Base-by-base conservation (phyloP, 1,140 invertebrate genomes). In the Microplitis demolitor region DNA sequence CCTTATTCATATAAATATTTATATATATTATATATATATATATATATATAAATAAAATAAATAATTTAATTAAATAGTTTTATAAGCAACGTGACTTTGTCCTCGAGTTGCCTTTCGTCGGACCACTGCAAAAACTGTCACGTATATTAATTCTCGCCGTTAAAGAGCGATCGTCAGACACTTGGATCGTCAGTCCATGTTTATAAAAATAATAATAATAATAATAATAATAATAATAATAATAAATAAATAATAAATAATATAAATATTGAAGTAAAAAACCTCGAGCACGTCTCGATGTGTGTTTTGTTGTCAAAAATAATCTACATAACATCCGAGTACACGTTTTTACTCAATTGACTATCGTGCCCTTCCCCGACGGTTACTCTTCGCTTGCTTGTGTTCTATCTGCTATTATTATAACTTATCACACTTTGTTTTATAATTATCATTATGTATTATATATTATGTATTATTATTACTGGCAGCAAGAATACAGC, bases 91-190 rank as follows among this genome's bases (percentile, higher is more conserved):
- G 54, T 66, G 62, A 74, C 31, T 45, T 60, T 64, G 83, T 82
- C 84, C 80, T 80, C 83, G 83, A 85, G 84, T 84, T 86, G 84
- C 85, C 85, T 86, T 76, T 78, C 79, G 78, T 78, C 78, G 77
- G 78, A 74, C 77, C 77, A 76, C 69, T 51, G 39, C 54, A 62
- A 66, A 54, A 51, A 64, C 61, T 16, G 63, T 62, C 35, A 67
- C 66, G 66, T 45, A 45, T 24, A 24, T 24, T 24, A 24, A 24
- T 45, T 73, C 76, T 76, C 77, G 76, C 76, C 76, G 72, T 77
- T 79, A 75, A 77, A 76, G 76, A 68, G 39, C 53, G 54, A 60
- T 31, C 54, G 14, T 69, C 67, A 53, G 39, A 45, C 39, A 45
- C 39, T 45, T 45, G 39, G 39, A 45, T 45, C 39, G 39, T 54